Conservation (phyloP, 2,888 invertebrate species). For the Alsophila aescularia region DNA sequence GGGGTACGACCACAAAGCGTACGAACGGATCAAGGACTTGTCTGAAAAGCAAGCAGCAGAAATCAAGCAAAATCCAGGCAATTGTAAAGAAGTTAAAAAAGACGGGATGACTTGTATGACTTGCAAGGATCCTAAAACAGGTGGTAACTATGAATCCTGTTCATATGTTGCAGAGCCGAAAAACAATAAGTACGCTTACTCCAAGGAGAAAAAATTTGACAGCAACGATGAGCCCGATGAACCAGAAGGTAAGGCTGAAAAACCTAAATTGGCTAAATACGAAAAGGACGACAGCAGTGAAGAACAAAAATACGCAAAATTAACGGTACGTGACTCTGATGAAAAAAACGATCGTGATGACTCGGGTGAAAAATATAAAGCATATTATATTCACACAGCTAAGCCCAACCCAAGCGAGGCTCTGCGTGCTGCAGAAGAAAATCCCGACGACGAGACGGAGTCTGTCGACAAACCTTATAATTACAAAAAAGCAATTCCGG, state of each 20-base stretch:
- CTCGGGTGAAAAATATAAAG: slow-evolving; percentile 69
- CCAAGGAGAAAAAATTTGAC: slow-evolving; percentile 86
- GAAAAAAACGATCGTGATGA: slow-evolving; percentile 53
- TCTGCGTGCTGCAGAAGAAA: slow-evolving; percentile 56
- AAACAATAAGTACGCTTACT: slow-evolving; percentile 88
- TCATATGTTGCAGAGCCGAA: slow-evolving; percentile 90
- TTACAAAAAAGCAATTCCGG: slow-evolving; percentile 76
- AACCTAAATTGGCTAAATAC: slow-evolving; percentile 66
- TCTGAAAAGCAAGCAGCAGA: slow-evolving; percentile 86
- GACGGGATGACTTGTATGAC: slow-evolving; percentile 88
- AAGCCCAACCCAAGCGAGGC: slow-evolving; percentile 72
- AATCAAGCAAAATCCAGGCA: slow-evolving; percentile 85
- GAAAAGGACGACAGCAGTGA: slow-evolving; percentile 56
- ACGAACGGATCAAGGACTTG: slow-evolving; percentile 83
- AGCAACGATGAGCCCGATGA: slow-evolving; percentile 84
- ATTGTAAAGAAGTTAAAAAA: slow-evolving; percentile 86
- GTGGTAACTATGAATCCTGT: slow-evolving; percentile 91
- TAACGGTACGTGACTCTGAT: slow-evolving; percentile 53
- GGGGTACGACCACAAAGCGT: slow-evolving; percentile 81
- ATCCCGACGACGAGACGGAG: slow-evolving; percentile 65
- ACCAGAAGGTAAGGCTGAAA: slow-evolving; percentile 64
- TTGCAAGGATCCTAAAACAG: slow-evolving; percentile 90
- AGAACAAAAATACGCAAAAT: slow-evolving; percentile 57
- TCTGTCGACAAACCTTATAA: slow-evolving; percentile 67
- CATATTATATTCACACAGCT: slow-evolving; percentile 69